These are phyloP conservation scores for Prionace glauca DNA, from an alignment of 2,797 vertebrate genomes.

Conservation along the genomic window DNA sequence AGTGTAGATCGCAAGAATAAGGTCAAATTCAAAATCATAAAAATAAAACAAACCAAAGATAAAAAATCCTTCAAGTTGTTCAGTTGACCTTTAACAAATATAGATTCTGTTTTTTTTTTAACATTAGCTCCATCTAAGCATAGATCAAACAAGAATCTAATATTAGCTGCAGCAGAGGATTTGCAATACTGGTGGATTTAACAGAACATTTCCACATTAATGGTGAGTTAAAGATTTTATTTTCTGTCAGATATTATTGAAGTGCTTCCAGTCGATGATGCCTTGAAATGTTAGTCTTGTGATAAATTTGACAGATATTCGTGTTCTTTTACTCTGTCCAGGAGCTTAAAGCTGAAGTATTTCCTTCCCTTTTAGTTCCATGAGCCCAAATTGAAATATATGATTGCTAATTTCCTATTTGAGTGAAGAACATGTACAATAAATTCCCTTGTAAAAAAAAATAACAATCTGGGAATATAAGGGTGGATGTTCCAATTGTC, in stretches of 20 bases:
- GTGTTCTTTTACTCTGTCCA: not conserved
- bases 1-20: not conserved
- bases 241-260: not conserved
- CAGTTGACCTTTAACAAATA: not conserved
- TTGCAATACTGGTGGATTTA: not conserved
- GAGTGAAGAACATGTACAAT: not conserved
- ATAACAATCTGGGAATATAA: not conserved
- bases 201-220: not conserved
- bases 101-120: not conserved
- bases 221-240: not conserved
- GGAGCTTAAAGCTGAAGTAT: not conserved
- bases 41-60: not conserved
- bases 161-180: not conserved
- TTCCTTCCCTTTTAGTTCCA: not conserved
- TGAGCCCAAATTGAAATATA: not conserved
- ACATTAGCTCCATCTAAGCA: not conserved
- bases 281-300: not conserved
- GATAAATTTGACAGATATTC: constrained; percentile 4
- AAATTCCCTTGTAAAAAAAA: not conserved
- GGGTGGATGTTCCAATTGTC: not conserved
- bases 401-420: not conserved
- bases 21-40: not conserved
- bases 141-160: not conserved
- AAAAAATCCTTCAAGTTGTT: no score
- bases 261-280: not conserved